Base-by-base conservation (phyloP, 2,888 invertebrate genomes). In the Acrocyrtus sp. region DNA sequence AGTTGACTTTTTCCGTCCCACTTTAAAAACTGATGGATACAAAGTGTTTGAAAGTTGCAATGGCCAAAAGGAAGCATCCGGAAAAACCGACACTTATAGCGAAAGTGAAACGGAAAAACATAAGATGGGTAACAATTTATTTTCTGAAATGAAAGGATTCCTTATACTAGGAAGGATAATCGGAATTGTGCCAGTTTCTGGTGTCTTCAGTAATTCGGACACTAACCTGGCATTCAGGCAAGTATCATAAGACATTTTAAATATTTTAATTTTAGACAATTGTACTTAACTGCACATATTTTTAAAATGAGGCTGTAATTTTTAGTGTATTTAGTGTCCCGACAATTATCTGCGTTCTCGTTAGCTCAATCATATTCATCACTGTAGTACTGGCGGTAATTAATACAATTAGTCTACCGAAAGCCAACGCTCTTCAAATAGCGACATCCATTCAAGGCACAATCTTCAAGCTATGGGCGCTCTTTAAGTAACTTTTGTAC, bases 81-180 rank as follows among this genome's bases (percentile, higher is more conserved):
- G n/a, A n/a, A 69, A 69, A 48, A 12, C 22, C 8, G 57, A 57
- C 2, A 41, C 21, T 21, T 56, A 56, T 15, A 51, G 53, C 15
- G 41, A 61, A 29, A 45, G 22, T 15, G 43, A 39, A 27, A 26
- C 51, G 21, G 53, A 51, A 29, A n/a, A n/a, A n/a, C n/a, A n/a
- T n/a, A n/a, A n/a, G n/a, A n/a, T n/a, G n/a, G n/a, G n/a, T 6
- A 58, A 65, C 15, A 56, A 48, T 26, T 34, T 74, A 8, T 74
- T 61, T 57, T 12, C 21, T 8, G 39, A 27, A 21, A 57, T 74
- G 34, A 24, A 63, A 50, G 70, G 70, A 8, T 66, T 48, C 17
- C 15, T 74, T 24, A 70, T 74, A 39, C 45, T 74, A 21, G 74
- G 74, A 27, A n/a, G 66, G 56, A 0, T 60, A 17, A 8, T 74